Base-by-base conservation (phyloP, 2,113 vertebrate species). In the Bufo gargarizans region DNA sequence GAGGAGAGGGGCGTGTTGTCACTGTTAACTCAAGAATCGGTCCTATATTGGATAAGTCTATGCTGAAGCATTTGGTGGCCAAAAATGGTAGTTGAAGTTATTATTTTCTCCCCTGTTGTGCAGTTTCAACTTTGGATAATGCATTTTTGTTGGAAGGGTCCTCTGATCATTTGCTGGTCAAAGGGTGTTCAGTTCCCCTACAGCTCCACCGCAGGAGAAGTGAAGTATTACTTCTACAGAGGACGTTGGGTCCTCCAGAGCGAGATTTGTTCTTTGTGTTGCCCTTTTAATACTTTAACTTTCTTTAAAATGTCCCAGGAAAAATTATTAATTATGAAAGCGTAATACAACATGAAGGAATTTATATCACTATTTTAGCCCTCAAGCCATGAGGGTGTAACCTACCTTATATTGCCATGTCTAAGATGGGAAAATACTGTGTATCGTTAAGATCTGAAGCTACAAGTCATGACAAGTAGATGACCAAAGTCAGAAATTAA, bases 321-420 rank as follows among this genome's bases (percentile, higher is more conserved):
- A 81, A 81, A 50, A 45, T 43, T 61, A 81, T 81, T 81, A 81
- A 81, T 81, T 81, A 61, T n/a, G 9, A 4, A 20, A 33, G 45
- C 22, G 14, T 45, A 61, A 19, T 69, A 63, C 47, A 45, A 0
- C 45, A 49, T 12, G 1, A 47, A 67, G 59, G 59, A 67, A 65
- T 83, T 61, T 67, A 67, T 22, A 22, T 67, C 47, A n/a, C 43
- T 53, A 83, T 65, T 22, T 49, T n/a, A n/a, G 45, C 63, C 63
- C 59, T 47, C 43, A 3, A 22, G 81, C 19, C 59, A 53, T 65
- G 12, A 83, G 59, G 59, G 81, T 83, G 81, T 67, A 65, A 65
- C 81, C 63, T 47, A n/a, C 43, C 47, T 20, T 67, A 20, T 67
- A n/a, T 45, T 63, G 61, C 59, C 81, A 63, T 63, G 17, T 20